These are phyloP conservation scores for Leptopilina drosophilae DNA, from an alignment of 2,888 invertebrate genomes.

Conservation along the genomic window DNA sequence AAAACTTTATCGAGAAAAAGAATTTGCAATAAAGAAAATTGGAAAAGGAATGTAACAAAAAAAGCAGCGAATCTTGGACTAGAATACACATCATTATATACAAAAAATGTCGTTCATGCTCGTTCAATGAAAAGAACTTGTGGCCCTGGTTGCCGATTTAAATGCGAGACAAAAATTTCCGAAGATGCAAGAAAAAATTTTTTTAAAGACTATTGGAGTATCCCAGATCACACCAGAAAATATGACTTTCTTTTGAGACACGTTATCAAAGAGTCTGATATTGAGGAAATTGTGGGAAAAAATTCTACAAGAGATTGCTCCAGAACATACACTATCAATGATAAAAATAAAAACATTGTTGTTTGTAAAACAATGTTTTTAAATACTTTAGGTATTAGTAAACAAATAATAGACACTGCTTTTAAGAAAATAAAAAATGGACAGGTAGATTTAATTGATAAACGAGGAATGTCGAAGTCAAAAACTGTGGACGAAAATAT, in stretches of 20 bases:
- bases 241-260: conserved; percentile 16
- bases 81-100: too few species aligned
- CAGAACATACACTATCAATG: conserved; percentile 25
- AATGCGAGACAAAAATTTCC: conserved; percentile 16
- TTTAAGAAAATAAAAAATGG: conserved; percentile 31
- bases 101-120: too few species aligned
- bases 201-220: not conserved
- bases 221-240: not conserved
- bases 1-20: too few species aligned
- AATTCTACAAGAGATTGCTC: not conserved
- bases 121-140: too few species aligned
- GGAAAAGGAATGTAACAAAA: too few species aligned
- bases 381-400: conserved; percentile 39
- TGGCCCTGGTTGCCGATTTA: too few species aligned
- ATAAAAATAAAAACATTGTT: conserved; percentile 1
- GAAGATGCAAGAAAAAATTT: not conserved
- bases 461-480: conserved; percentile 31
- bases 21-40: too few species aligned
- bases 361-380: not conserved
- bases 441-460: conserved; percentile 30
- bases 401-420: conserved; percentile 44
- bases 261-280: not conserved
- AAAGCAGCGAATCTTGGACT: too few species aligned
- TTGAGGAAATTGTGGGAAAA: not conserved
- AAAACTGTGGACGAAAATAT: too few species aligned